Base-by-base conservation (phyloP, 2,888 invertebrate species). In the Tenthredo notha region DNA sequence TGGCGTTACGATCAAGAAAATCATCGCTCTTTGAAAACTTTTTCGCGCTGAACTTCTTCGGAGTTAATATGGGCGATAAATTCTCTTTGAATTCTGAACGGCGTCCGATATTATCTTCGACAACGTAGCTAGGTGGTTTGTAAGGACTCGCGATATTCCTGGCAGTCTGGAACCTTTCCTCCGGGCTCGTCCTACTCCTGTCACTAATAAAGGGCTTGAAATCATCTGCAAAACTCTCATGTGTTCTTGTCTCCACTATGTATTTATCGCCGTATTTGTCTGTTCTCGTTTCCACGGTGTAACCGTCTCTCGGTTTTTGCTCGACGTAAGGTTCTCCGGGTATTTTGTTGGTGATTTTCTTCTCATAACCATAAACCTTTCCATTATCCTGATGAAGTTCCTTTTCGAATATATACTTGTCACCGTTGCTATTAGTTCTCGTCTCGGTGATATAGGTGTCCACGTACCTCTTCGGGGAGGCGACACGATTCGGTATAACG, bases 301-400 rank as follows among this genome's bases (percentile, higher is more conserved):
- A 93, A 0, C 92, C 92, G 3, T 92, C 91, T 6, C 89, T 89
- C 0, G 91, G 91, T 50, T 91, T 90, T 3, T 88, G 58, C 0
- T 92, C 90, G 91, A 91, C 94, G 94, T 90, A 94, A 93, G 54
- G 94, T 92, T 90, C 95, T 91, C 87, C 94, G 91, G 86, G 94
- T 93, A 93, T 95, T 94, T 88, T 94, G 94, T 91, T 96, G 94
- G 89, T 94, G 43, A 91, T 91, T 86, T 92, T 93, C 78, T 94
- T 93, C 86, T 93, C 93, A 86, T 92, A 92, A 0, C 92, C 92
- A 85, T 93, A 93, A 15, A 93, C 91, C 72, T 91, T 92, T n/a
- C 92, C 93, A 78, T 92, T 92, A 82, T 93, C 94, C 84, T 93
- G 93, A 89, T 91, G 92, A 82, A 91, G 89, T 84, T 92, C 92